Evolutionary conservation across 2,113 vertebrate species (phyloP), one percentile per base, ranked within the genome.

Genomic region (Telmatochromis brachygnathus): DNA sequence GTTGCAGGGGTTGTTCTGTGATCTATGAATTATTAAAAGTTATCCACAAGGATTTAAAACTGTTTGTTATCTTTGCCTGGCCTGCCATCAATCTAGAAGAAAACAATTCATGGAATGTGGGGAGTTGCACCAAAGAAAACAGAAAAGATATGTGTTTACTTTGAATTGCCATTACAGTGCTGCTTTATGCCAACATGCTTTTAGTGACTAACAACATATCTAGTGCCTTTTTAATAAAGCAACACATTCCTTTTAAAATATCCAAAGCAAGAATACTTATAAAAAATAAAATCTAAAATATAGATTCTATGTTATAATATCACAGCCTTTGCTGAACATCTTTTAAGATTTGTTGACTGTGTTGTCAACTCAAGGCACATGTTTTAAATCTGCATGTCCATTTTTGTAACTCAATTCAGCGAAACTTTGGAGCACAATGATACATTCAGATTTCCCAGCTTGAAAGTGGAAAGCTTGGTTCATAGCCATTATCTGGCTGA

Each of bases 381-480:
- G 88, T 92, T 94, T 92, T 85, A 87, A 88, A 91, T 93, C 60
- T 89, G 37, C 49, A 51, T 79, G 87, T 87, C 91, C 75, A 49
- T 89, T 70, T 93, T 68, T 88, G 37, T 75, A 68, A 85, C 77
- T 87, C 85, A 37, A 82, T 87, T 93, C 87, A 77, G 56, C 56
- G 75, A 51, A 88, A 86, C 68, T 51, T 87, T 88, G 81, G 83
- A 87, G 47, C 83, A 68, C 87, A 91, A 53, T 56, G 91, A 89
- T 94, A 83, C 84, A 83, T 93, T 93, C 86, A 93, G 54, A 88
- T 94, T 91, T 92, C 86, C 83, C 30, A 88, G 73, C 84, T 62
- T 91, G 83, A 91, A 92, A 94, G 89, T 93, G 88, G 94, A 95
- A 94, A 93, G 54, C 84, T 87, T 93, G 91, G 91, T 89, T 73